A percentile compares a stretch with the other conserved stretches of the same genome.
phyloP scores from a whole-genome alignment of 2,113 vertebrate species.

The Colistium nudipinnis region DNA sequence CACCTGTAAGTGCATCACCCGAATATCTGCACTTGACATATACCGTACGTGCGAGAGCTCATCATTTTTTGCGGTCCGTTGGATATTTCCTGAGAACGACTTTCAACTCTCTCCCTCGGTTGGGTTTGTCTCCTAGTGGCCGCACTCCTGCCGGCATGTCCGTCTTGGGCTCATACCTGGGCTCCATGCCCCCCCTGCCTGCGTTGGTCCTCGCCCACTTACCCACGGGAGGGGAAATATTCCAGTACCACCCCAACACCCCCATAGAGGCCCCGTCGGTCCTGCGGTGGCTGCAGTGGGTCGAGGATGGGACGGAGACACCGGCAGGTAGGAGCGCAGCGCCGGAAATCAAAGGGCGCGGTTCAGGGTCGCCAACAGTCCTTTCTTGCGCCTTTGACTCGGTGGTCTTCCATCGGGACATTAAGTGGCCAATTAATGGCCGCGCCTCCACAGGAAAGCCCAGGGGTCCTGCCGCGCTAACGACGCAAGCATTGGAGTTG shows the following conservation, averaged over 20 bases:
- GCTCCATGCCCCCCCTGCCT: conserved; percentile 82
- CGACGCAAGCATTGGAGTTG: no score
- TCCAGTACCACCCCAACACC: conserved; percentile 84
- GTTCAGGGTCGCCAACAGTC: no score
- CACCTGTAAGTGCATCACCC: conserved; percentile 83
- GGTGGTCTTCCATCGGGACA: no score
- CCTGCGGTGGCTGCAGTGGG: conserved; percentile 86
- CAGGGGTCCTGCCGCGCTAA: no score
- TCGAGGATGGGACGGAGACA: conserved; percentile 81
- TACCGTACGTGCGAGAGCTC: no score
- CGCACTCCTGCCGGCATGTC: conserved; percentile 87
- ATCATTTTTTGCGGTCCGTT: neutral
- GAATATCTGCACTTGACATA: neutral
- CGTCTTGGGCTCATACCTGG: conserved; percentile 85
- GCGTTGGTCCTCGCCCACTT: conserved; percentile 86
- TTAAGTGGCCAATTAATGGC: no score
- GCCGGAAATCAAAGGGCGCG: no score
- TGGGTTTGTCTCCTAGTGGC: conserved; percentile 74
- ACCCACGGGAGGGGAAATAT: conserved; percentile 81
- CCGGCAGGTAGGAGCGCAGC: conserved; percentile 83
- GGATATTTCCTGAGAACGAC: no score
- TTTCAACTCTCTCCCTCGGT: no score
- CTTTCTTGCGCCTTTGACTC: no score
- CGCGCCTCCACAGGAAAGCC: no score
- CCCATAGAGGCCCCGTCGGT: conserved; percentile 79